Percentiles rank a stretch among this genome's conserved stretches.
phyloP scores from a whole-genome alignment of 2,888 invertebrate species.

The Drosophila putrida region DNA sequence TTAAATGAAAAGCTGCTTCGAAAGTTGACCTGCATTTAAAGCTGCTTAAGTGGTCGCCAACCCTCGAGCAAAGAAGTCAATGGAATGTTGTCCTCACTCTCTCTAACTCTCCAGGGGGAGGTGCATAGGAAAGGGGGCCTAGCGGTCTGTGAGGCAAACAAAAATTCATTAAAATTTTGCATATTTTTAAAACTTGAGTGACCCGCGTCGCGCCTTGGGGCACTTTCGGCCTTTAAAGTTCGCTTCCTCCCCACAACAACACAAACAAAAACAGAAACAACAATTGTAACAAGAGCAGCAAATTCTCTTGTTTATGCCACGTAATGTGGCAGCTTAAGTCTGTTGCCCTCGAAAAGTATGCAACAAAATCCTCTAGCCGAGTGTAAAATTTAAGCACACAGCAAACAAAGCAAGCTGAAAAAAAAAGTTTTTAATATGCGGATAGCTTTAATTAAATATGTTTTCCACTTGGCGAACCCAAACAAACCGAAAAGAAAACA shows the following conservation, averaged over 20 bases:
- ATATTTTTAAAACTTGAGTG: constrained; percentile 79
- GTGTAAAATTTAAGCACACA: constrained; percentile 70
- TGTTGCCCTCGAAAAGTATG: constrained; percentile 55
- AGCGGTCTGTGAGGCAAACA: constrained; percentile 39
- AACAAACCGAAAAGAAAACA: constrained; percentile 34
- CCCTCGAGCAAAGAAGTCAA: constrained; percentile 31
- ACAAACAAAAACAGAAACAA: not conserved
- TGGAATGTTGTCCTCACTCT: constrained; percentile 30
- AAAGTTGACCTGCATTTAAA: constrained; percentile 74
- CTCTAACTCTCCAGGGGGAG: not conserved
- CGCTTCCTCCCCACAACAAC: constrained; percentile 5
- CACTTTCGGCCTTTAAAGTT: constrained; percentile 41
- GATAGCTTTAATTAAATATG: constrained; percentile 82
- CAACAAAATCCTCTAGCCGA: constrained; percentile 56
- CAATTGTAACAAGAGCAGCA: constrained; percentile 8
- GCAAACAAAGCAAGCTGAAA: constrained; percentile 38
- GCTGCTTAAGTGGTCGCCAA: constrained; percentile 62
- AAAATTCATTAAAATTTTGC: constrained; percentile 82
- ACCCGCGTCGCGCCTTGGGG: constrained; percentile 70
- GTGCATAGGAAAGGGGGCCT: not conserved
- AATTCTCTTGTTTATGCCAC: constrained; percentile 69
- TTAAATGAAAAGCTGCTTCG: constrained; percentile 44
- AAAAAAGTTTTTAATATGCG: constrained; percentile 80
- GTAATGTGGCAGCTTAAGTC: constrained; percentile 80
- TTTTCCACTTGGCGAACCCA: constrained; percentile 75